Conservation (phyloP, 2,797 vertebrate species). For the Nyctalus aviator region DNA sequence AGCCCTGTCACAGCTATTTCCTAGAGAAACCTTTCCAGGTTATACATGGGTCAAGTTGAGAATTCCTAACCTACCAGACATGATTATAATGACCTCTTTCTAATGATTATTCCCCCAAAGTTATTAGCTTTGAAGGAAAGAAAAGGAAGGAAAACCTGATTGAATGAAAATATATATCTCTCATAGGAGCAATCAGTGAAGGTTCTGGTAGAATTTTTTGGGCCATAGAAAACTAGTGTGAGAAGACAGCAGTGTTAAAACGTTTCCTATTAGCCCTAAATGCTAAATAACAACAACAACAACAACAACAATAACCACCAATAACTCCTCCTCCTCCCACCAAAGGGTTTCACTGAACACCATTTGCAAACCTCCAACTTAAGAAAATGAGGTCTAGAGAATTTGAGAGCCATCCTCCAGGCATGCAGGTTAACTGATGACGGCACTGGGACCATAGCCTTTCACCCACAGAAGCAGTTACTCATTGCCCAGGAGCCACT, state of each 20-base stretch:
- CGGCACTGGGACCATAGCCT: background rate
- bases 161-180: background rate
- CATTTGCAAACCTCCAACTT: slow-evolving; percentile 30
- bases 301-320: background rate
- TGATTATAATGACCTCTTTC: background rate
- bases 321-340: background rate
- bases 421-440: background rate
- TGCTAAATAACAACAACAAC: background rate
- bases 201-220: background rate
- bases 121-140: slow-evolving; percentile 26
- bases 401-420: background rate
- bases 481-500: slow-evolving; percentile 7
- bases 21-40: background rate
- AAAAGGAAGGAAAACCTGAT: background rate
- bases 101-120: background rate
- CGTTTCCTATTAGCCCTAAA: background rate
- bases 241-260: background rate
- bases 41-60: background rate
- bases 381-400: slow-evolving; percentile 20
- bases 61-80: background rate
- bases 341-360: background rate
- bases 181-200: background rate
- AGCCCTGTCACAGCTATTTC: background rate
- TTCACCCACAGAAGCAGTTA: background rate
- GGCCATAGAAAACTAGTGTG: background rate